phyloP scores from a whole-genome alignment of 2,113 vertebrate genomes.

The Chaetodon auriga region DNA sequence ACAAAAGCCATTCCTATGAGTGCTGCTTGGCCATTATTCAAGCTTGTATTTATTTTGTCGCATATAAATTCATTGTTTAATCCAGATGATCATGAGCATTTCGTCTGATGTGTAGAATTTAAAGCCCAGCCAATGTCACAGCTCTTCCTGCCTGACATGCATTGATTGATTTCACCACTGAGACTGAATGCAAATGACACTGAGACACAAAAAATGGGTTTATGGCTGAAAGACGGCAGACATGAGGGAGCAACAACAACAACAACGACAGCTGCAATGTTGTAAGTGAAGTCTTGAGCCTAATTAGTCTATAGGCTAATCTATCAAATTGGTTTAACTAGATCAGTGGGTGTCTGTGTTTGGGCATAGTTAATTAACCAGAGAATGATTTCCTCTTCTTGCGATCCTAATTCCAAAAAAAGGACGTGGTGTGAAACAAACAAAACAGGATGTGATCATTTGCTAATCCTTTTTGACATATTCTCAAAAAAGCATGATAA shows the following conservation, averaged over 20 bases:
- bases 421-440: no score
- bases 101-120: constrained; percentile 2
- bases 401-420: no score
- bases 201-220: not conserved
- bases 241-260: not conserved
- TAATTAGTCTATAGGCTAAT: constrained; percentile 15
- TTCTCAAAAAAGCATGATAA: no score
- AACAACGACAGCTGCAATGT: constrained; percentile 13
- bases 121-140: constrained; percentile 11
- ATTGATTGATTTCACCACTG: constrained; percentile 23
- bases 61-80: not conserved
- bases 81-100: not conserved
- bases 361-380: not conserved
- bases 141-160: constrained; percentile 19
- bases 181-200: constrained; percentile 21
- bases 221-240: constrained; percentile 8
- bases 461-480: no score
- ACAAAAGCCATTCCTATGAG: not conserved
- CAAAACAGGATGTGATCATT: no score
- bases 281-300: constrained; percentile 22
- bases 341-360: constrained; percentile 12
- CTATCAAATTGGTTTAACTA: constrained; percentile 17
- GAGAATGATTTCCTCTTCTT: not conserved
- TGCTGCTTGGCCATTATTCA: not conserved
- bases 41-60: not conserved